Evolutionary conservation across 1,140 invertebrate species (phyloP).

Genomic region (Zaprionus africanus): DNA sequence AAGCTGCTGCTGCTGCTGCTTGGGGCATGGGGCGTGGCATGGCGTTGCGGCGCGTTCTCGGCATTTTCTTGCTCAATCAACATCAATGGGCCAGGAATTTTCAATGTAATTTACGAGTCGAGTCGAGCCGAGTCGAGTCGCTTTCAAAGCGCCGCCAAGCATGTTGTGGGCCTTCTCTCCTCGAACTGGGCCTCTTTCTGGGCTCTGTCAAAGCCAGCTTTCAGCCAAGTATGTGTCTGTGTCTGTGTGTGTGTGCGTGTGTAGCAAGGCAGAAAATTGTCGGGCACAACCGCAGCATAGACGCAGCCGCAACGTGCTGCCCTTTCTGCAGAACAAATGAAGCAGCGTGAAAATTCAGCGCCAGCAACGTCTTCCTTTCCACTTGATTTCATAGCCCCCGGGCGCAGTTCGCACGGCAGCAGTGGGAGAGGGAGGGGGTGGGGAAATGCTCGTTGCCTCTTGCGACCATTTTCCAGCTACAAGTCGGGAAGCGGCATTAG

Average conservation of each 20-base stretch:
- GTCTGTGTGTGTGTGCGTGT: constrained; percentile 41
- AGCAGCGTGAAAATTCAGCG: constrained; percentile 70
- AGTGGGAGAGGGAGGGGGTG: neutral
- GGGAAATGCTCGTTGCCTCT: constrained; percentile 16
- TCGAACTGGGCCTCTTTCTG: constrained; percentile 7
- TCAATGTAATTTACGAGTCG: constrained; percentile 75
- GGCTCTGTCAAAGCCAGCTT: constrained; percentile 63
- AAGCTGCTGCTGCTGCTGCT: constrained; percentile 22
- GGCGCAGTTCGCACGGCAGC: constrained; percentile 29
- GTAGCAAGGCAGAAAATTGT: constrained; percentile 80
- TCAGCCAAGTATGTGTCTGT: constrained; percentile 12
- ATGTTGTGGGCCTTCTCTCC: constrained; percentile 13
- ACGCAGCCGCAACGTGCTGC: constrained; percentile 15
- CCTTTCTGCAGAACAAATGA: constrained; percentile 63
- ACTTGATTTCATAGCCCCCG: constrained; percentile 74
- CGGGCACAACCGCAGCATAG: constrained; percentile 58
- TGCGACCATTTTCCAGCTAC: constrained; percentile 45
- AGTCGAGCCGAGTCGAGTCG: neutral
- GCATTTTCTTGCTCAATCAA: constrained; percentile 82
- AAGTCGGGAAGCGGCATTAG: constrained; percentile 30
- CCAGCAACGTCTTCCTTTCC: constrained; percentile 60
- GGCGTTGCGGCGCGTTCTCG: constrained; percentile 58
- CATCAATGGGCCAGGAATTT: constrained; percentile 82
- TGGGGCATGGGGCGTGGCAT: constrained; percentile 15
- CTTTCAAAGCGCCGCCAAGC: too few relatives aligned